Conservation (phyloP, 64 coral and sea anemone species). For the Acropora tenuis region DNA sequence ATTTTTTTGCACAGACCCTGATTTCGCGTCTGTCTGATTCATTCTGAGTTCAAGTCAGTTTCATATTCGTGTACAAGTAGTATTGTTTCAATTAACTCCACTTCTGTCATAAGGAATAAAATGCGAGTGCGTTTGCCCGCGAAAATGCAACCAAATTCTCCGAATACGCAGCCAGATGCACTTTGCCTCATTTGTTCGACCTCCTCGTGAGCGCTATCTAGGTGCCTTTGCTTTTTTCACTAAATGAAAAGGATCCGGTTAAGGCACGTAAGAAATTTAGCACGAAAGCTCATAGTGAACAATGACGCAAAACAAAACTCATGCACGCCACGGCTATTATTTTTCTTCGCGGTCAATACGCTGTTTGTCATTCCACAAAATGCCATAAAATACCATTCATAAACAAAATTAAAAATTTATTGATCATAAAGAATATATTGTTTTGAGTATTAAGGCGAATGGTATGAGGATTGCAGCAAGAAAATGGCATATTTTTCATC, state of each 20-base stretch:
- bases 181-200: not conserved
- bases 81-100: not conserved
- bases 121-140: too few relatives aligned
- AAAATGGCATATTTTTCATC: too few relatives aligned
- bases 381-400: not conserved
- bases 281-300: not conserved
- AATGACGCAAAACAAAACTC: not conserved
- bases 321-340: not conserved
- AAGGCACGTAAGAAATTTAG: not conserved
- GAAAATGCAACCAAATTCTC: too few relatives aligned
- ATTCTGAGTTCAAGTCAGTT: not conserved
- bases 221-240: not conserved
- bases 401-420: too few relatives aligned
- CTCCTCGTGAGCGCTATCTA: not conserved
- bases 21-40: not conserved
- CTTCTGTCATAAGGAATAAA: too few relatives aligned
- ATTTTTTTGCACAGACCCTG: not conserved
- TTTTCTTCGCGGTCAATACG: conserved; percentile 2
- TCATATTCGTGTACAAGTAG: not conserved
- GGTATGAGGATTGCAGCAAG: too few relatives aligned
- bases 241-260: not conserved
- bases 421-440: too few relatives aligned
- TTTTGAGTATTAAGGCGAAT: too few relatives aligned
- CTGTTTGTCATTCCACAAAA: not conserved
- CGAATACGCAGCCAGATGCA: not conserved